These are phyloP conservation scores for Orthonychiurus folsomi DNA, from an alignment of 2,888 invertebrate genomes.

Conservation along the genomic window DNA sequence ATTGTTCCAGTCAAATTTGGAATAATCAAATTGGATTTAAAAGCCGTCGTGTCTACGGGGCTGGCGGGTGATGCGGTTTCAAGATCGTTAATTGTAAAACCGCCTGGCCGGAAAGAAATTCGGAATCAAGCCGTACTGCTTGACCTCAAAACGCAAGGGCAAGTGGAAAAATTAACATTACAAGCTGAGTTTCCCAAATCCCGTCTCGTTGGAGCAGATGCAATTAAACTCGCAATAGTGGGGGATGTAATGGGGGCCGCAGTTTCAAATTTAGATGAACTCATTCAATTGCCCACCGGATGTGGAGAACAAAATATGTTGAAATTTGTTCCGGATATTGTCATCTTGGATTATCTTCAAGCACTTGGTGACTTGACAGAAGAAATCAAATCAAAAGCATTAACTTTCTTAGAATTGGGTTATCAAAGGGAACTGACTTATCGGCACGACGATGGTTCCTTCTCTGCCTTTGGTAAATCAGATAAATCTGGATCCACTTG, in stretches of 20 bases:
- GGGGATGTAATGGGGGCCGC: conserved; percentile 71
- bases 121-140: conserved; percentile 3
- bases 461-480: conserved; percentile 68
- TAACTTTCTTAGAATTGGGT: conserved; percentile 61
- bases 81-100: conserved; percentile 19
- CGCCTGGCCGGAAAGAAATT: conserved; percentile 50
- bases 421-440: conserved; percentile 88
- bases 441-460: conserved; percentile 76
- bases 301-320: conserved; percentile 37
- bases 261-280: conserved; percentile 61
- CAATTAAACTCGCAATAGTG: conserved; percentile 19
- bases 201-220: conserved; percentile 23
- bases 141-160: neutral
- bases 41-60: conserved; percentile 12
- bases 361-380: conserved; percentile 14
- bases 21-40: conserved; percentile 18
- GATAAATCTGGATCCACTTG: conserved; percentile 66
- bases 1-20: conserved; percentile 21
- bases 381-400: conserved; percentile 18
- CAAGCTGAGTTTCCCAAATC: conserved; percentile 18
- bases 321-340: conserved; percentile 28
- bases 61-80: conserved; percentile 23
- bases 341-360: conserved; percentile 25
- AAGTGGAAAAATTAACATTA: neutral
- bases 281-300: conserved; percentile 23